A percentile compares a stretch with the other conserved stretches of the same genome.
Evolutionary conservation across 2,113 vertebrate species (phyloP).

Genomic region (Alectura lathami): DNA sequence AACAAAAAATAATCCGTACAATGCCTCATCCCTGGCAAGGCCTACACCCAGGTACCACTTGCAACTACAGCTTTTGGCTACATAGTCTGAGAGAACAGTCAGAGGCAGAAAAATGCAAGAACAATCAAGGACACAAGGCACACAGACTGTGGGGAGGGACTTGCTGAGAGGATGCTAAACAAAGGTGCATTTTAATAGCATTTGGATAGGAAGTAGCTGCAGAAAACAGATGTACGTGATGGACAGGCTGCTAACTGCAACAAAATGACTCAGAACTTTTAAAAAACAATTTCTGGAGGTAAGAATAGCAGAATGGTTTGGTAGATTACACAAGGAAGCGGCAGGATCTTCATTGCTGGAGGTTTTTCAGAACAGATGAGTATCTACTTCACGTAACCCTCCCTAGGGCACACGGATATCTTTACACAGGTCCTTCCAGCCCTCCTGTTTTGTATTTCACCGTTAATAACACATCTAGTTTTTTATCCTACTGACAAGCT

Average conservation of each 20-base stretch:
- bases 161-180: background rate
- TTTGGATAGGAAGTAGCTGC: background rate
- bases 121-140: background rate
- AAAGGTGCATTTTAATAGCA: background rate
- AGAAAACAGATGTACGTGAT: background rate
- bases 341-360: background rate
- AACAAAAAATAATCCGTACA: background rate
- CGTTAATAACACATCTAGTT: background rate
- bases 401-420: rapidly evolving
- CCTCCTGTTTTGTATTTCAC: background rate
- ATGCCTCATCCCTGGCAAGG: background rate
- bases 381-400: background rate
- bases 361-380: background rate
- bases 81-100: background rate
- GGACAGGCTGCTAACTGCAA: background rate
- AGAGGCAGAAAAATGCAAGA: background rate
- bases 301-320: background rate
- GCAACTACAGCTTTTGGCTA: background rate
- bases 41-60: background rate
- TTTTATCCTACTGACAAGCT: background rate
- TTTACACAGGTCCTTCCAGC: background rate
- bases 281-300: background rate
- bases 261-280: background rate
- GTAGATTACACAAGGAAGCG: background rate
- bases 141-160: background rate